Evolutionary conservation across 2,113 vertebrate genomes (phyloP).

Genomic region (Tichodroma muraria): DNA sequence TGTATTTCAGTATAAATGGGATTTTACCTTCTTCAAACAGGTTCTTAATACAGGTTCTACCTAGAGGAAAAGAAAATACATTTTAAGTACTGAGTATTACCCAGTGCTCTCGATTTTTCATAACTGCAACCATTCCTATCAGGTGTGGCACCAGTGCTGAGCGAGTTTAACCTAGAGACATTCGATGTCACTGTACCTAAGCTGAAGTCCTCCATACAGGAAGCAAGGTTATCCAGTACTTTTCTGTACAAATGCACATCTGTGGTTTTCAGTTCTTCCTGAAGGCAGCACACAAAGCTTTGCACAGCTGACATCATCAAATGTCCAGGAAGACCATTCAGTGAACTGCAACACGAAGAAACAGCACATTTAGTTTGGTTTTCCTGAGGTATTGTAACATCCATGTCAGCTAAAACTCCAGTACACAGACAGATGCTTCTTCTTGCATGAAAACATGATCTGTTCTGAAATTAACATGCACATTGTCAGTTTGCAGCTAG

Average conservation of each 20-base stretch:
- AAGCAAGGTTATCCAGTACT: constrained; percentile 78
- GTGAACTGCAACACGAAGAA: constrained; percentile 68
- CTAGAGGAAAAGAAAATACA: constrained; percentile 62
- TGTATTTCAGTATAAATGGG: neutral
- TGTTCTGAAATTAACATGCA: neutral
- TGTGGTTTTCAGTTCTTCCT: constrained; percentile 69
- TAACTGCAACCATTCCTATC: neutral
- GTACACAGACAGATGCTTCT: neutral
- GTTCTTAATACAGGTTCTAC: constrained; percentile 77
- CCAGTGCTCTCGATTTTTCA: neutral
- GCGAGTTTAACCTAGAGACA: neutral
- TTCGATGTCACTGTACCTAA: constrained; percentile 69
- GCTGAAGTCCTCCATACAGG: constrained; percentile 82
- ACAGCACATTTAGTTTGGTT: neutral
- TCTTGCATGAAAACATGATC: neutral
- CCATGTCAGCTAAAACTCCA: neutral
- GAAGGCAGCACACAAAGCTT: constrained; percentile 76
- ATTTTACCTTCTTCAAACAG: constrained; percentile 82
- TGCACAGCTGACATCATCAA: constrained; percentile 52
- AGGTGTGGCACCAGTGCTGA: neutral
- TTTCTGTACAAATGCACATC: constrained; percentile 68
- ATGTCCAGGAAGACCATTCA: constrained; percentile 75
- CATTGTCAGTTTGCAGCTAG: neutral
- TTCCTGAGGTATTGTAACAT: neutral
- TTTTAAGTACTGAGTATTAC: neutral